phyloP scores from a whole-genome alignment of 2,888 invertebrate species.

The Callosobruchus maculatus region DNA sequence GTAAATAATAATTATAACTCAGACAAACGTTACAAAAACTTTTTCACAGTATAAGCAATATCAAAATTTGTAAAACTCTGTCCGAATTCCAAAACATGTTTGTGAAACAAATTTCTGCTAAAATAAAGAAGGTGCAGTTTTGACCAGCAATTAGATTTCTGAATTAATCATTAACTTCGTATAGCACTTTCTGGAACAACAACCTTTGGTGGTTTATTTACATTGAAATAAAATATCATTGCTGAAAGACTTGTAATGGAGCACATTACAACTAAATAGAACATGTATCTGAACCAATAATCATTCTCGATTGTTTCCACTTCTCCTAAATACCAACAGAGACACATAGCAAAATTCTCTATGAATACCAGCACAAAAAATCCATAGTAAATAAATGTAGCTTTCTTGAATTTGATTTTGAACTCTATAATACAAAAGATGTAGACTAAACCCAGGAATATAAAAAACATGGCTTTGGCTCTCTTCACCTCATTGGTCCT shows the following conservation, averaged over 20 bases:
- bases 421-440: constrained; percentile 76
- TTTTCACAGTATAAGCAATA: no score
- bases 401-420: constrained; percentile 71
- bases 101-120: no score
- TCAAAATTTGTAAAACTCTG: no score
- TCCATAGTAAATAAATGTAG: constrained; percentile 65
- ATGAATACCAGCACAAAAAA: constrained; percentile 63
- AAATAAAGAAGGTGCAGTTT: no score
- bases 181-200: constrained; percentile 27
- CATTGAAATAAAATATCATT: constrained; percentile 60
- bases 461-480: constrained; percentile 55
- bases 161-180: not conserved
- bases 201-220: constrained; percentile 59
- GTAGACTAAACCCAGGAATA: constrained; percentile 71
- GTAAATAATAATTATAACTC: no score
- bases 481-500: constrained; percentile 52
- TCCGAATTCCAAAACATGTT: no score
- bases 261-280: constrained; percentile 59
- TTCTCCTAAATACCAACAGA: constrained; percentile 61
- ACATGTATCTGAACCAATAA: constrained; percentile 70
- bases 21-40: no score
- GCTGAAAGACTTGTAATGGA: constrained; percentile 58
- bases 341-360: constrained; percentile 67
- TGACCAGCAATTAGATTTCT: no score
- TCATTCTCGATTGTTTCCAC: constrained; percentile 53